Evolutionary conservation across 2,113 vertebrate species (phyloP).

Genomic region (Todiramphus saurophagus): DNA sequence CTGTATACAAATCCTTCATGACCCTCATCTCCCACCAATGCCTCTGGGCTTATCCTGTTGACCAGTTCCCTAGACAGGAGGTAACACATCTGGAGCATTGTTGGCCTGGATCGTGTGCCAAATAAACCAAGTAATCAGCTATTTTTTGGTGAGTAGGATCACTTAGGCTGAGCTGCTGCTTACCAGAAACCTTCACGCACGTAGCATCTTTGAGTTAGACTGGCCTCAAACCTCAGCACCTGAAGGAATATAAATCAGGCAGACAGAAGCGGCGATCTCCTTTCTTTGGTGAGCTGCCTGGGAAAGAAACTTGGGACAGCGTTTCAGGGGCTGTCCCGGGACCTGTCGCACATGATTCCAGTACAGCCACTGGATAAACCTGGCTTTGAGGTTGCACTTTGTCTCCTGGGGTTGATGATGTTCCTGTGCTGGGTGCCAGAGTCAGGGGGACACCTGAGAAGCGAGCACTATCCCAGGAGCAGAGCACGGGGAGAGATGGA

Average conservation of each 20-base stretch:
- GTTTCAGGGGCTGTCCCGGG: background rate
- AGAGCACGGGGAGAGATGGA: background rate
- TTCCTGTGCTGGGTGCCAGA: background rate
- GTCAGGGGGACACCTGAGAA: background rate
- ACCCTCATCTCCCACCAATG: background rate
- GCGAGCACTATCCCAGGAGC: accelerated
- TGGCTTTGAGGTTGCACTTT: background rate
- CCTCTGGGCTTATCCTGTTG: background rate
- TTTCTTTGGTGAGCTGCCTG: background rate
- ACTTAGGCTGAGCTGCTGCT: background rate
- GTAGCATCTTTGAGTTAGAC: background rate
- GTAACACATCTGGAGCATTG: background rate
- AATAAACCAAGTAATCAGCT: background rate
- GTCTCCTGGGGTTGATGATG: background rate
- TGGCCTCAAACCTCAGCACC: background rate
- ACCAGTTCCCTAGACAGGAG: background rate
- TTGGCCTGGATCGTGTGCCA: background rate
- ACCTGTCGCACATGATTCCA: background rate
- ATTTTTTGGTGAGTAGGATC: background rate
- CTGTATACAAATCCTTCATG: background rate
- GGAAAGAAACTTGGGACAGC: background rate
- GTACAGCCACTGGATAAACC: background rate
- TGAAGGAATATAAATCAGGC: background rate
- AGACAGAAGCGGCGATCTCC: background rate
- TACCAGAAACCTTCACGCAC: background rate